These are phyloP conservation scores for Meloe dianella DNA, from an alignment of 2,888 invertebrate species.

Conservation along the genomic window DNA sequence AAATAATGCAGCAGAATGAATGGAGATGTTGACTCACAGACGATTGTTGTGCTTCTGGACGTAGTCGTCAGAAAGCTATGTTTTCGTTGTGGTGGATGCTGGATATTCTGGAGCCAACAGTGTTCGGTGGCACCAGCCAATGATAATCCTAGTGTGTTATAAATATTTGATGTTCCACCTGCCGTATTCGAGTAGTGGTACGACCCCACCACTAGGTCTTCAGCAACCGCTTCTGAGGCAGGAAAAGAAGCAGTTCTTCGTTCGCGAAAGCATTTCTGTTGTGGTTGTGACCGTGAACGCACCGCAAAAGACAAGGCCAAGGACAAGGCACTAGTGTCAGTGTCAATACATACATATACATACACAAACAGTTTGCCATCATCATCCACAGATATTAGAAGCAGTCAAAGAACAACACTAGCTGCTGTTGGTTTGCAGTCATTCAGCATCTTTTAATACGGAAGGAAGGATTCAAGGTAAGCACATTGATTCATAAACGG, in stretches of 20 bases:
- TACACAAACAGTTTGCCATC: conserved; percentile 22
- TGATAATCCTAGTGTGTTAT: conserved; percentile 49
- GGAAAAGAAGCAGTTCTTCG: conserved; percentile 60
- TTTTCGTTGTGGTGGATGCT: neutral
- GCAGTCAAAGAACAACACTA: neutral
- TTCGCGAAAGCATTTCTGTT: conserved; percentile 59
- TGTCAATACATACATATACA: conserved; percentile 38
- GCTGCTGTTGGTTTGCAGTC: neutral
- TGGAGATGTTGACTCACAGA: neutral
- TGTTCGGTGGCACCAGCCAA: conserved; percentile 45
- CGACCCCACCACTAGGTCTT: conserved; percentile 52
- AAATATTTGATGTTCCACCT: conserved; percentile 55
- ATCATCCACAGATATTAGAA: conserved; percentile 3
- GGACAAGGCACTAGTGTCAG: conserved; percentile 54
- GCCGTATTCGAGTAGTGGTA: conserved; percentile 53
- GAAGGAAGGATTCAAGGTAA: conserved; percentile 40
- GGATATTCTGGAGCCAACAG: conserved; percentile 16
- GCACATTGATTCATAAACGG: conserved; percentile 34
- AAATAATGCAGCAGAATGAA: neutral
- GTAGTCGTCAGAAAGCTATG: neutral
- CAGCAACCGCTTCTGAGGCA: conserved; percentile 50
- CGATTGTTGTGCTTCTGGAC: neutral
- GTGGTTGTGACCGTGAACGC: conserved; percentile 60
- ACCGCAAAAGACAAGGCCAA: conserved; percentile 55
- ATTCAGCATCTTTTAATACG: conserved; percentile 13